Percentiles rank a stretch among this genome's conserved stretches.
Conservation (phyloP, 2,113 vertebrate genomes). For the Gorsachius goisagi region DNA sequence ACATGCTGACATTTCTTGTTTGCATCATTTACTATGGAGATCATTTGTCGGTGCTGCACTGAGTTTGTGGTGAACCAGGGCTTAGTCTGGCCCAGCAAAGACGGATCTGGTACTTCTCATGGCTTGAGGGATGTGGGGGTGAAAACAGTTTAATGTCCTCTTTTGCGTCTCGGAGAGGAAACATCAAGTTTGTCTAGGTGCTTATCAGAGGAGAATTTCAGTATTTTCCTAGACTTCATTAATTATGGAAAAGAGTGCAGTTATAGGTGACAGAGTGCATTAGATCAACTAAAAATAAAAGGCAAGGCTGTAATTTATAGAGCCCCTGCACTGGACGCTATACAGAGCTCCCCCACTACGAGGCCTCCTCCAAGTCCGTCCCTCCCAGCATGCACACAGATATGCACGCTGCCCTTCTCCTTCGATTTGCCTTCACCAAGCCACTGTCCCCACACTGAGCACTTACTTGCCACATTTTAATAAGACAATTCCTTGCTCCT, state of each 20-base stretch:
- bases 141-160: conserved; percentile 27
- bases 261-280: conserved; percentile 1
- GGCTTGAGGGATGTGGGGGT: conserved; percentile 24
- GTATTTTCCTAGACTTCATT: conserved; percentile 50
- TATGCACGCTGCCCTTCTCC: neutral
- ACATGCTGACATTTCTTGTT: conserved; percentile 57
- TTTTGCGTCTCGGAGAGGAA: conserved; percentile 10
- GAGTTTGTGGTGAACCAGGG: conserved; percentile 49
- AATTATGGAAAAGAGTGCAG: conserved; percentile 5
- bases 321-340: neutral
- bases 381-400: neutral
- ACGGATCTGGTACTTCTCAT: conserved; percentile 56
- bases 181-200: conserved; percentile 48
- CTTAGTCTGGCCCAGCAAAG: conserved; percentile 59
- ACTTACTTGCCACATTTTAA: neutral
- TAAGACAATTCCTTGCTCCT: neutral
- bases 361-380: neutral
- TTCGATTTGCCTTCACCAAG: neutral
- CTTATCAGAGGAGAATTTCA: conserved; percentile 49
- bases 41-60: conserved; percentile 30
- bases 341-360: neutral
- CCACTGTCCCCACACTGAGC: neutral
- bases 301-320: conserved; percentile 22
- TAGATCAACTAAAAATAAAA: conserved; percentile 19
- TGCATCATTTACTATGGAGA: conserved; percentile 49